Percentiles rank a stretch among this genome's conserved stretches.
Conservation (phyloP, 2,888 invertebrate genomes). For the Cyclophora punctaria region DNA sequence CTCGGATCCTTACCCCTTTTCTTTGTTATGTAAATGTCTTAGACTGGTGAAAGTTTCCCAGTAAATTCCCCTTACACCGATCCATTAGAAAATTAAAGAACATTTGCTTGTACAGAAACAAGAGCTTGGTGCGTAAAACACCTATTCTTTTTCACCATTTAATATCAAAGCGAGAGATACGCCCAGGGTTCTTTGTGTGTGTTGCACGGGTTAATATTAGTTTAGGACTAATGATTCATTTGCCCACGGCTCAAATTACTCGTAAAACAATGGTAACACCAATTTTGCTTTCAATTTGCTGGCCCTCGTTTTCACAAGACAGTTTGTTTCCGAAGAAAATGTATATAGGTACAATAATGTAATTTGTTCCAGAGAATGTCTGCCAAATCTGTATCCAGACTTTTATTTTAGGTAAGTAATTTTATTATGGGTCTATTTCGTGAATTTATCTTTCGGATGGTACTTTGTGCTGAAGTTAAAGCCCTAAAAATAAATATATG, state of each 20-base stretch:
- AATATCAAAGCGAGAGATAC: slow-evolving; percentile 36
- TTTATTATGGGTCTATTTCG: slow-evolving; percentile 14
- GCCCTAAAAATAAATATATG: slow-evolving; percentile 8
- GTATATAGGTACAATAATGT: slow-evolving; percentile 7
- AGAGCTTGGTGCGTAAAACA: slow-evolving; percentile 28
- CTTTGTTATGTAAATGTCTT: slow-evolving; percentile 67
- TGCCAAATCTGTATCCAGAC: slow-evolving; percentile 10
- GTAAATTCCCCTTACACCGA: slow-evolving; percentile 53
- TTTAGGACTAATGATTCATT: slow-evolving; percentile 65
- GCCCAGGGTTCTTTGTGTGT: slow-evolving; percentile 46
- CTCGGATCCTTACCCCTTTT: slow-evolving; percentile 51
- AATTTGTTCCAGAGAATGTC: slow-evolving; percentile 7
- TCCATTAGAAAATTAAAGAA: slow-evolving; percentile 70
- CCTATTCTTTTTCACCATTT: slow-evolving; percentile 18
- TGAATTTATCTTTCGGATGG: slow-evolving; percentile 11
- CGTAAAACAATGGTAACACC: slow-evolving; percentile 27
- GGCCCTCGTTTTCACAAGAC: slow-evolving; percentile 13
- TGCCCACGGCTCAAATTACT: slow-evolving; percentile 40
- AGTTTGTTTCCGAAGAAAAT: slow-evolving; percentile 5
- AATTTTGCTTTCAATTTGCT: slow-evolving; percentile 25
- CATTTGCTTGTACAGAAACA: slow-evolving; percentile 48
- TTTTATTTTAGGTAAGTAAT: slow-evolving; percentile 10
- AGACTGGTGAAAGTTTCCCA: slow-evolving; percentile 54
- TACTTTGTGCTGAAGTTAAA: slow-evolving; percentile 10
- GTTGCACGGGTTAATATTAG: slow-evolving; percentile 56